These are phyloP conservation scores for Rousettus leschenaultii DNA, from an alignment of 2,113 vertebrate species.

Conservation along the genomic window DNA sequence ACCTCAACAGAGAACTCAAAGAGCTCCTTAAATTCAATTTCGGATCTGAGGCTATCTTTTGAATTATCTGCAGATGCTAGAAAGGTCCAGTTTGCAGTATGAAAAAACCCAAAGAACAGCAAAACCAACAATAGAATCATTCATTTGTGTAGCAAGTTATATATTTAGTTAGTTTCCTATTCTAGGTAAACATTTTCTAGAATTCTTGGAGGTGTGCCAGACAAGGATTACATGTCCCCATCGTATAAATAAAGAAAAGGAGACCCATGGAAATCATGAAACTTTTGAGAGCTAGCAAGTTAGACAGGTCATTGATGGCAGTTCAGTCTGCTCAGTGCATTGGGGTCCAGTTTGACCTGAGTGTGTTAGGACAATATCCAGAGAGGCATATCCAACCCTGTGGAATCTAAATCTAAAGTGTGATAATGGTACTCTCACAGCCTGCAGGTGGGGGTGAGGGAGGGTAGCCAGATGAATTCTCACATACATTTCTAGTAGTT, in stretches of 20 bases:
- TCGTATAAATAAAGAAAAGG: background rate
- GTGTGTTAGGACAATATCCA: background rate
- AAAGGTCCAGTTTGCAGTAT: background rate
- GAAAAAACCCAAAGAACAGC: background rate
- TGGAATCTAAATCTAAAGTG: background rate
- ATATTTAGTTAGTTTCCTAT: background rate
- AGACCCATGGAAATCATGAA: background rate
- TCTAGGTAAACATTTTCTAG: background rate
- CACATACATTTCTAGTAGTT: background rate
- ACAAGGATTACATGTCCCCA: background rate
- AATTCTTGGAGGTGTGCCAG: background rate
- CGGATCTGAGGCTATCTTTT: background rate
- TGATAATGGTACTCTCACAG: background rate
- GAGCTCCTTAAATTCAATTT: background rate
- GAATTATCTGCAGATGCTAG: background rate
- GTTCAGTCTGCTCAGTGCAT: accelerated
- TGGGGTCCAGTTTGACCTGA: background rate
- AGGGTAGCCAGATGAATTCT: background rate
- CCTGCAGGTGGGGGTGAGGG: accelerated
- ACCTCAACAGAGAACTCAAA: background rate
- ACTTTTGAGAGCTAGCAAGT: background rate
- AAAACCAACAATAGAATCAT: background rate
- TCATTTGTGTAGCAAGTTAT: background rate
- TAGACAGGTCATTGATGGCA: background rate
- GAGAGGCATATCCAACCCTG: background rate